Evolutionary conservation across 1,140 invertebrate genomes (phyloP).

Genomic region (Agraylea sexmaculata): DNA sequence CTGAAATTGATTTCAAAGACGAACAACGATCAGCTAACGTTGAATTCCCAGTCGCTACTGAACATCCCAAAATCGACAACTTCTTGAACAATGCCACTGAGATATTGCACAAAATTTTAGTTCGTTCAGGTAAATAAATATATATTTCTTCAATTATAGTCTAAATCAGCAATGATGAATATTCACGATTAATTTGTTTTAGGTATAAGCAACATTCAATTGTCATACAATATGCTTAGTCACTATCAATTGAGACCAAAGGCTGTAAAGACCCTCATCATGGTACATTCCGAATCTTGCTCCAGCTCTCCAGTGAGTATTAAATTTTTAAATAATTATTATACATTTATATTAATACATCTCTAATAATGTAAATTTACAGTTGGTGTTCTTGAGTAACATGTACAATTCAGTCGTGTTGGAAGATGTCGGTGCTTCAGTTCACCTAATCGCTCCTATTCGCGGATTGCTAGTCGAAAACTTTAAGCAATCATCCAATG

Average conservation of each 20-base stretch:
- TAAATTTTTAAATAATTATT: neutral
- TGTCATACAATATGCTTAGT: constrained; percentile 22
- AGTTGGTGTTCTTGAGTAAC: constrained; percentile 21
- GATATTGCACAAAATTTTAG: constrained; percentile 17
- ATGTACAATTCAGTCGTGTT: constrained; percentile 20
- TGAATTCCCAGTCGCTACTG: constrained; percentile 21
- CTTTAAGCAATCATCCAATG: constrained; percentile 24
- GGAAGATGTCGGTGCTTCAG: constrained; percentile 25
- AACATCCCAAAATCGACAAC: constrained; percentile 21
- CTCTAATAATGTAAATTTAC: constrained; percentile 5
- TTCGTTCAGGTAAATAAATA: neutral
- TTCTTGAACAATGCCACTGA: constrained; percentile 18
- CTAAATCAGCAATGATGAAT: constrained; percentile 1
- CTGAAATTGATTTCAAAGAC: constrained; percentile 33
- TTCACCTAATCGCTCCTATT: constrained; percentile 26
- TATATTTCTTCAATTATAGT: neutral
- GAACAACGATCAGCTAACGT: constrained; percentile 24
- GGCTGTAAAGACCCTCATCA: constrained; percentile 32
- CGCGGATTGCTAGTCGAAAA: constrained; percentile 21
- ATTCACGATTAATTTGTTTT: neutral
- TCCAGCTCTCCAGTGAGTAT: neutral
- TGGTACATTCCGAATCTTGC: constrained; percentile 27
- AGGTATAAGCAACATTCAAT: constrained; percentile 27
- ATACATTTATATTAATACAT: neutral
- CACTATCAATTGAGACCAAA: constrained; percentile 30